Evolutionary conservation across 2,888 invertebrate species (phyloP), one percentile per base, ranked within the genome.

Genomic region (Nephrotoma flavescens): DNA sequence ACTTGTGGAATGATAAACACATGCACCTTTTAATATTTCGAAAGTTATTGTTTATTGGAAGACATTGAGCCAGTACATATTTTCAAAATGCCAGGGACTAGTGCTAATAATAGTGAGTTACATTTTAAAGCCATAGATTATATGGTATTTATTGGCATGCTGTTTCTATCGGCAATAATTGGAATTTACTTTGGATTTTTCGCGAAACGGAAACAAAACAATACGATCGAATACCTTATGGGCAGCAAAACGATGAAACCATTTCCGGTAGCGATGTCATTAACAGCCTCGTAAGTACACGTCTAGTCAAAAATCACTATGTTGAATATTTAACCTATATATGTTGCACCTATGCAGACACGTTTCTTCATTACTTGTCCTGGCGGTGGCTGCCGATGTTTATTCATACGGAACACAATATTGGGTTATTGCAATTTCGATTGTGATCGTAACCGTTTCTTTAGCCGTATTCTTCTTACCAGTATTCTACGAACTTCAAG

Each of bases 401-500:
- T 93, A 93, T 88, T 90, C 91, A 7, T 91, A 91, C 87, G 93
- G 93, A 6, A 92, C 92, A 0, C 92, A 92, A 87, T 93, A 93
- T 88, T 89, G 90, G 57, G 90, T 90, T 3, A 90, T 91, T 85
- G 89, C 90, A 57, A 87, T 93, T 1, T 90, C 92, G 4, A 91
- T 92, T 86, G 88, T 92, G 19, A 87, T 90, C 42, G 88, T 88
- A n/a, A 89, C 87, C 6, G 42, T 88, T 19, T 85, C 87, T n/a
- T 44, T 88, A 42, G 87, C 87, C 44, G 88, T 88, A 86, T 86
- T 93, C 6, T 94, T 92, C 88, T 89, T 95, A 89, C 93, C 95
- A 88, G 95, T 96, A 0, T 96, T 96, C 89, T 94, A 94, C 90
- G 94, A 94, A 88, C 91, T 96, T 0, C 94, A 95, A 89, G 89